These are phyloP conservation scores for Drosophila trichaetosa DNA, from an alignment of 2,888 invertebrate genomes.

Conservation along the genomic window DNA sequence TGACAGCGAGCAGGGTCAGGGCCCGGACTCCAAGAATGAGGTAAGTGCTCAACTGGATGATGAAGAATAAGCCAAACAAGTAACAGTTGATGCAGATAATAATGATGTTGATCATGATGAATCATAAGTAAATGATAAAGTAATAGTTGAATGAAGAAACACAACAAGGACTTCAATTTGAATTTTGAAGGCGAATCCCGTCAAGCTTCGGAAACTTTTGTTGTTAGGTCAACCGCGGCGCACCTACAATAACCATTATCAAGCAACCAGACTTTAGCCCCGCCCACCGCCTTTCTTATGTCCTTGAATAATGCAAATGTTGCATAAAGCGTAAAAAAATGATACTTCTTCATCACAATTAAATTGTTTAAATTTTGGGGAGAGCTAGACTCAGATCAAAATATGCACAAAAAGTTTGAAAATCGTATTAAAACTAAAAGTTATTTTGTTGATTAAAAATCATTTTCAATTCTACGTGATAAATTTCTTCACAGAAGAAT, in stretches of 20 bases:
- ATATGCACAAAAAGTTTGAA: background rate
- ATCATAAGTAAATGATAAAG: background rate
- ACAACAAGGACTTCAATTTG: slow-evolving; percentile 42
- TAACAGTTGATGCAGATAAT: slow-evolving; percentile 1
- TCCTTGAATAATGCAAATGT: slow-evolving; percentile 41
- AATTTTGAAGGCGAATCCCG: slow-evolving; percentile 55
- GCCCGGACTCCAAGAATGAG: slow-evolving; percentile 67
- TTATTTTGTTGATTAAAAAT: background rate
- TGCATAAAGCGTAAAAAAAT: slow-evolving; percentile 19
- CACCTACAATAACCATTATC: background rate
- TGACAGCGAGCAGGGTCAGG: slow-evolving; percentile 74
- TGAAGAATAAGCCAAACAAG: slow-evolving; percentile 5
- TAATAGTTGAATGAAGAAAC: slow-evolving; percentile 15
- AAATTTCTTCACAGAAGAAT: background rate
- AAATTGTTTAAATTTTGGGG: slow-evolving; percentile 42
- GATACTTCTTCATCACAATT: slow-evolving; percentile 33
- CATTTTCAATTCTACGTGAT: background rate
- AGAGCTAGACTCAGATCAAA: background rate
- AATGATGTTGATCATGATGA: slow-evolving; percentile 6
- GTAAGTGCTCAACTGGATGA: slow-evolving; percentile 55
- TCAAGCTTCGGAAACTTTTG: slow-evolving; percentile 32
- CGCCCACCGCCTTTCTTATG: background rate
- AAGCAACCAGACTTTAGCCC: background rate
- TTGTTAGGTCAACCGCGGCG: slow-evolving; percentile 15
- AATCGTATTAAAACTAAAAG: background rate